Conservation (phyloP, 92 coral and sea anemone species). For the Bergia sp. region DNA sequence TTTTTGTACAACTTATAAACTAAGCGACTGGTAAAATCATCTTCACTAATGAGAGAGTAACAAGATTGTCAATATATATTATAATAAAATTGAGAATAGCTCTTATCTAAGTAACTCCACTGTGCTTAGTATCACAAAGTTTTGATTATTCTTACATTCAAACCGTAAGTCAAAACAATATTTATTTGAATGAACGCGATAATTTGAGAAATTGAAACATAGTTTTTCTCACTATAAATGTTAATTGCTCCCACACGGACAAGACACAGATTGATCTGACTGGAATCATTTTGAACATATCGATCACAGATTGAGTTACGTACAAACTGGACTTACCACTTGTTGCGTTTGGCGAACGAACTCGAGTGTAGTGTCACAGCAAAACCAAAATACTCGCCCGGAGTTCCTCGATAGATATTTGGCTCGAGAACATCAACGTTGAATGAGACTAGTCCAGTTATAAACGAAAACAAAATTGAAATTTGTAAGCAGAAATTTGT, state of each 20-base stretch:
- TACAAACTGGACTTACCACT: constrained; percentile 24
- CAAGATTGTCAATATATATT: background rate
- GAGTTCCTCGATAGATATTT: constrained; percentile 51
- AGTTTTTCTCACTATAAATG: background rate
- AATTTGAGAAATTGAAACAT: background rate
- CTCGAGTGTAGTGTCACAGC: constrained; percentile 63
- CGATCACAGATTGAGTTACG: constrained; percentile 29
- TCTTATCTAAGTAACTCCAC: too few species aligned
- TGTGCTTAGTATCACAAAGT: background rate
- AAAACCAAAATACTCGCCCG: constrained; percentile 81
- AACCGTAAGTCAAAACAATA: too few species aligned
- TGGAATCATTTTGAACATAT: background rate
- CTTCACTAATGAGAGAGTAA: background rate
- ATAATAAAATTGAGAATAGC: background rate
- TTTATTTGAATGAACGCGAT: background rate
- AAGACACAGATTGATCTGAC: background rate
- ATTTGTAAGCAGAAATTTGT: constrained; percentile 6
- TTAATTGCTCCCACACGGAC: background rate
- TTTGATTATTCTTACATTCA: too few species aligned
- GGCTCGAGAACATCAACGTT: constrained; percentile 68
- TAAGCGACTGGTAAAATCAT: background rate
- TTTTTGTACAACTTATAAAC: too few species aligned
- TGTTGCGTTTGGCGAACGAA: background rate
- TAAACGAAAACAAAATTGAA: constrained; percentile 16
- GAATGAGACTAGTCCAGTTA: constrained; percentile 39